These are phyloP conservation scores for Coranthus polyacanthus DNA, from an alignment of 2,797 vertebrate species.

Conservation along the genomic window DNA sequence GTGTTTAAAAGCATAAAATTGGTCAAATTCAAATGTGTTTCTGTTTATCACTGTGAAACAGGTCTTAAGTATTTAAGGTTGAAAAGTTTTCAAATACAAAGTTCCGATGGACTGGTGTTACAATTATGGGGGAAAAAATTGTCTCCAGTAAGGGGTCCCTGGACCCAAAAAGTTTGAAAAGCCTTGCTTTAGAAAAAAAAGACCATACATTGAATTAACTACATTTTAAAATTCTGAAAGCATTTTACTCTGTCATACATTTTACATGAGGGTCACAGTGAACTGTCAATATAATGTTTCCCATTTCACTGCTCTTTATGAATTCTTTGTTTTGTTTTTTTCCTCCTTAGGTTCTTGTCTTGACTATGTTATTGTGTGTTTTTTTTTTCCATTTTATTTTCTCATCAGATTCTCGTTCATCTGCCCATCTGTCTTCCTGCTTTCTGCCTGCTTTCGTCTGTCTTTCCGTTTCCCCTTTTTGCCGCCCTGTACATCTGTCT, in stretches of 20 bases:
- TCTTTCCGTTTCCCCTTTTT: constrained; percentile 15
- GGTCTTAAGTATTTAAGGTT: too few relatives aligned
- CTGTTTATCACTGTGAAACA: too few relatives aligned
- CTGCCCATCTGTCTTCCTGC: constrained; percentile 14
- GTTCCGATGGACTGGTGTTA: too few relatives aligned
- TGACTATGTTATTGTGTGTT: constrained; percentile 30
- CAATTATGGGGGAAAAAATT: too few relatives aligned
- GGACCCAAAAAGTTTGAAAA: too few relatives aligned
- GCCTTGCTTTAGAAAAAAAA: too few relatives aligned
- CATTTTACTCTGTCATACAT: constrained; percentile 7
- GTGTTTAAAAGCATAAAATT: too few relatives aligned
- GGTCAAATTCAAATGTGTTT: too few relatives aligned
- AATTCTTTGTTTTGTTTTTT: constrained; percentile 5
- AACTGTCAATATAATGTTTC: constrained; percentile 19
- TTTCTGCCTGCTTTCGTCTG: constrained; percentile 8
- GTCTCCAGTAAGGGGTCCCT: too few relatives aligned
- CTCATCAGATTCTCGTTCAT: constrained; percentile 38
- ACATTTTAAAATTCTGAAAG: constrained; percentile 1
- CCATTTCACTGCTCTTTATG: constrained; percentile 14
- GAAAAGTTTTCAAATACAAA: too few relatives aligned
- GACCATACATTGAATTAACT: not conserved
- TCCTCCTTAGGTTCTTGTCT: constrained; percentile 6
- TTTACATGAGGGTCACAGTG: constrained; percentile 13
- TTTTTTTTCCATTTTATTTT: constrained; percentile 37
- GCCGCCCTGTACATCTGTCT: constrained; percentile 14